Evolutionary conservation across 2,113 vertebrate genomes (phyloP), one percentile per base, ranked within the genome.

Genomic region (Seriola quinqueradiata): DNA sequence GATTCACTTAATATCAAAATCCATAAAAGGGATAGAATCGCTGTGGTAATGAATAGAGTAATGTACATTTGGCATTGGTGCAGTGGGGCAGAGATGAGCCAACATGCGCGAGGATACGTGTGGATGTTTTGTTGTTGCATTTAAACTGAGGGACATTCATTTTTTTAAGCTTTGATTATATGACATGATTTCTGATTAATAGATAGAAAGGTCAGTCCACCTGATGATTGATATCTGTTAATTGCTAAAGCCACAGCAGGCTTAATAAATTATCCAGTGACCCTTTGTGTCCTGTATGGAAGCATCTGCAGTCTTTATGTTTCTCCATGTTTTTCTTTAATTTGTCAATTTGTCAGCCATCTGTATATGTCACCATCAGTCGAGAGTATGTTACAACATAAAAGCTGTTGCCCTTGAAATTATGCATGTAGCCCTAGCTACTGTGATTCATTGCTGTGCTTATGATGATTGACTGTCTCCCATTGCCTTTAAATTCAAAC

Each of bases 1-100:
- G 52, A 90, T 90, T 85, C 34, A 84, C 34, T 85, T 82, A 82
- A 89, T 86, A 40, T 65, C 19, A 42, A 83, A 70, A 67, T 69
- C 16, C 19, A 50, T 46, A 28, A 69, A 71, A 60, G 57, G 55
- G 42, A 40, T 21, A 16, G 58, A 75, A 28, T 70, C 11, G 32
- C 67, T 60, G 60, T 14, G n/a, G 61, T 84, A 79, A 83, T 84
- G 75, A 79, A 64, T 17, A 59, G 59, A 34, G 44, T 54, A 23
- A 58, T 63, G 70, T 34, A 61, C 40, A 40, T 76, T 81, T 79
- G 40, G 60, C 55, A 59, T 58, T 13, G 38, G 19, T 59, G 50
- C 75, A 66, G 36, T 55, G 61, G 71, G 36, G 11, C 42, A 52
- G 44, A 73, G 60, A 66, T 48, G 73, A 70, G 64, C 34, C 25